Percentiles rank a stretch among this genome's conserved stretches.
Evolutionary conservation across 2,888 invertebrate genomes (phyloP).

Genomic region (Actias luna): DNA sequence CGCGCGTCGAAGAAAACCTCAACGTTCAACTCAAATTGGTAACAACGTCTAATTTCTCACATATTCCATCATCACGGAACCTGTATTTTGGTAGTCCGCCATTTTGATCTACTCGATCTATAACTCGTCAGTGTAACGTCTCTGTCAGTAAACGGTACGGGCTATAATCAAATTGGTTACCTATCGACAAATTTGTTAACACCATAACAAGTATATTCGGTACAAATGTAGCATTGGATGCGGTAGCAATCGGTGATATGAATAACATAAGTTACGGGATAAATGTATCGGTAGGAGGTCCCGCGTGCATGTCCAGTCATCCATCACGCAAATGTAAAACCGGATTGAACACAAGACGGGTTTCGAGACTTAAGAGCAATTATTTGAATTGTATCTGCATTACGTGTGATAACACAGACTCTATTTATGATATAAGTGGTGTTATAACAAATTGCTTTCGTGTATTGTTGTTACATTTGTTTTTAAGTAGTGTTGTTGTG

Average conservation of each 20-base stretch:
- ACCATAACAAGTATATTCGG: not conserved
- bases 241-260: conserved; percentile 16
- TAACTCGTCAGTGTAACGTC: conserved; percentile 60
- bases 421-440: conserved; percentile 19
- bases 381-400: conserved; percentile 56
- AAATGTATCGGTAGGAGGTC: conserved; percentile 38
- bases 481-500: not conserved
- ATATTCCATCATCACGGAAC: conserved; percentile 60
- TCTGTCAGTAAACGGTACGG: conserved; percentile 35
- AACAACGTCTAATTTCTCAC: conserved; percentile 37
- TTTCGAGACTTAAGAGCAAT: conserved; percentile 49
- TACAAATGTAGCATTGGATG: conserved; percentile 39
- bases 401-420: conserved; percentile 41
- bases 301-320: conserved; percentile 68
- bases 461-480: conserved; percentile 9
- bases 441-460: conserved; percentile 10
- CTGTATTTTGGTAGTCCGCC: conserved; percentile 74
- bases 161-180: conserved; percentile 4
- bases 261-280: conserved; percentile 31
- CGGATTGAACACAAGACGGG: conserved; percentile 63
- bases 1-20: not conserved
- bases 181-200: conserved; percentile 32
- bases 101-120: conserved; percentile 72
- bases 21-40: conserved; percentile 16
- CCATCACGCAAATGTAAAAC: conserved; percentile 76